Evolutionary conservation across 2,888 invertebrate genomes (phyloP).

Genomic region (Acronicta aceris): DNA sequence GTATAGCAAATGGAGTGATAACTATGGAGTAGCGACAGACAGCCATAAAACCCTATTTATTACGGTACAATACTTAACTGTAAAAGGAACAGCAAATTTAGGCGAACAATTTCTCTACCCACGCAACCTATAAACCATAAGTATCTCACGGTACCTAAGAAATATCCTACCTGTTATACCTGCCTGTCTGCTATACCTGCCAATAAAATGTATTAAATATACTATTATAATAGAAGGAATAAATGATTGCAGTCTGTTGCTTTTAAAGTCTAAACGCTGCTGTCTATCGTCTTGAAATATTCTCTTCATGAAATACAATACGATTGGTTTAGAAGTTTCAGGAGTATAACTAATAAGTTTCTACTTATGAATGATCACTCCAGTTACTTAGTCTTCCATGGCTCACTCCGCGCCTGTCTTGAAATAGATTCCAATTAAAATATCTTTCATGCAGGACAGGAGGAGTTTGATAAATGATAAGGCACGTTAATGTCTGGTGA

Average conservation of each 20-base stretch:
- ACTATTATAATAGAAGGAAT: no score
- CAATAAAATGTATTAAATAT: no score
- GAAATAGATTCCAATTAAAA: constrained; percentile 58
- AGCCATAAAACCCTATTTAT: not conserved
- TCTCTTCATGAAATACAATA: no score
- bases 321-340: not conserved
- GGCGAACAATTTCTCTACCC: not conserved
- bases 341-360: not conserved
- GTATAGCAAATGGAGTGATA: constrained; percentile 16
- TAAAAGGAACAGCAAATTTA: not conserved
- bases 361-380: not conserved
- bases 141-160: no score
- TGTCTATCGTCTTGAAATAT: no score
- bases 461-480: constrained; percentile 56
- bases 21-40: not conserved
- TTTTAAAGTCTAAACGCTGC: no score
- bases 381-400: constrained; percentile 18
- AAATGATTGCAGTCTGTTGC: no score
- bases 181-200: no score
- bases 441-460: constrained; percentile 45
- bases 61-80: not conserved
- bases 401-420: constrained; percentile 27
- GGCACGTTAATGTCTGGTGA: constrained; percentile 45
- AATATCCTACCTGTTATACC: no score
- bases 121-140: not conserved